Percentiles rank a stretch among this genome's conserved stretches.
Conservation (phyloP, 1,140 invertebrate genomes). For the Elymnias hypermnestra region DNA sequence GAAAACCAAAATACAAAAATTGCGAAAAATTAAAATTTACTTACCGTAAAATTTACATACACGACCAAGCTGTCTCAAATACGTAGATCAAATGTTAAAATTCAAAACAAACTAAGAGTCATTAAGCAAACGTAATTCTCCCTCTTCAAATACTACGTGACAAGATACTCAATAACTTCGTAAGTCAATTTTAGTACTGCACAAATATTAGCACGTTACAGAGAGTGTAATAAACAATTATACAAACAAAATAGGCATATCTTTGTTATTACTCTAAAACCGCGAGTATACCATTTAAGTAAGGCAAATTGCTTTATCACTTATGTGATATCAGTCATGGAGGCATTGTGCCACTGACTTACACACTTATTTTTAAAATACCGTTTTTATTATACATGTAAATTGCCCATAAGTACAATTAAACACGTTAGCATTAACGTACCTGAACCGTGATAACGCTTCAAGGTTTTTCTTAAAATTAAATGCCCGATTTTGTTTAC, state of each 20-base stretch:
- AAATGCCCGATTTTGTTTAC: neutral
- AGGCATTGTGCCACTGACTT: conserved; percentile 23
- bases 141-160: conserved; percentile 1
- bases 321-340: conserved; percentile 37
- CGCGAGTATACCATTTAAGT: conserved; percentile 14
- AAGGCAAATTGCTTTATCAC: conserved; percentile 25
- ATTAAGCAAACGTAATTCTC: neutral
- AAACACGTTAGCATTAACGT: conserved; percentile 25
- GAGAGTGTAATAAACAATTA: conserved; percentile 1
- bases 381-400: conserved; percentile 25
- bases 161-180: conserved; percentile 1
- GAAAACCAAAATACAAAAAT: no score
- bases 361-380: conserved; percentile 22
- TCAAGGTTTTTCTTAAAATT: neutral
- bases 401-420: conserved; percentile 26
- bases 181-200: conserved; percentile 2
- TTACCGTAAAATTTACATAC: no score
- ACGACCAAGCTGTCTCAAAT: neutral
- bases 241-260: conserved; percentile 6
- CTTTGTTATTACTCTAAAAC: conserved; percentile 2
- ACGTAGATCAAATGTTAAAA: neutral
- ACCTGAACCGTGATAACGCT: conserved; percentile 11
- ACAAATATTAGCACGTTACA: conserved; percentile 2
- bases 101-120: neutral
- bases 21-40: no score